These are phyloP conservation scores for Meles meles DNA, from an alignment of 2,113 vertebrate species.

Conservation along the genomic window DNA sequence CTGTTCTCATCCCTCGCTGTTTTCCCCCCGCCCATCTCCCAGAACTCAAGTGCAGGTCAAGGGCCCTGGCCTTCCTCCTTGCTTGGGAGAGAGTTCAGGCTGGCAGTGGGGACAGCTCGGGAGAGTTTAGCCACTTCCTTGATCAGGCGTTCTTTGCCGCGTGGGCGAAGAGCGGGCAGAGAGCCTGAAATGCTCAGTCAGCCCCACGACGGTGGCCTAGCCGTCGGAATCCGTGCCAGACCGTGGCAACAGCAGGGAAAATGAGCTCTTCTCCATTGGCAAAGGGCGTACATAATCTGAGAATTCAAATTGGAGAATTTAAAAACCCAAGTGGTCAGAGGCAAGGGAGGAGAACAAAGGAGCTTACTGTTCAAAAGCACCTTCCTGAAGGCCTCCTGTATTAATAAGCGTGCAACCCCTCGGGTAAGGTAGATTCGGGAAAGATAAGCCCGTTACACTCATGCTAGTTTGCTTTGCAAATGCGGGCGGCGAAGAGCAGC, in stretches of 20 bases:
- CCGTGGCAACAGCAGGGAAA: neutral
- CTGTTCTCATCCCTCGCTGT: neutral
- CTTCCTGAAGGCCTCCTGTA: neutral
- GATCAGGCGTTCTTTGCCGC: neutral
- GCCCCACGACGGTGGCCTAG: neutral
- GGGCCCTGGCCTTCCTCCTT: neutral
- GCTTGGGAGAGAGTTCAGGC: neutral
- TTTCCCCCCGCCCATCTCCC: neutral
- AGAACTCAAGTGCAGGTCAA: neutral
- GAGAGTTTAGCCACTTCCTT: neutral
- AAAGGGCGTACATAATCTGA: slow-evolving; percentile 12
- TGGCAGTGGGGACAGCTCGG: neutral
- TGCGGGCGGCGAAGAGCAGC: neutral
- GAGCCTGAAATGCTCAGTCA: neutral
- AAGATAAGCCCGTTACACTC: neutral
- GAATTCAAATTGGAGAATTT: slow-evolving; percentile 51
- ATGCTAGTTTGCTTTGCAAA: slow-evolving; percentile 53
- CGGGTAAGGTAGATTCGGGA: neutral
- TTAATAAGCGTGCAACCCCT: neutral
- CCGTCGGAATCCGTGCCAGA: neutral
- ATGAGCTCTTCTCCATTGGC: neutral
- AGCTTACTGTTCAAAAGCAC: neutral
- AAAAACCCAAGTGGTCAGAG: neutral
- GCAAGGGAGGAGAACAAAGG: slow-evolving; percentile 26
- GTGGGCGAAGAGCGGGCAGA: neutral